Conservation (phyloP, 2,888 invertebrate genomes). For the Drosophila kuntzei region DNA sequence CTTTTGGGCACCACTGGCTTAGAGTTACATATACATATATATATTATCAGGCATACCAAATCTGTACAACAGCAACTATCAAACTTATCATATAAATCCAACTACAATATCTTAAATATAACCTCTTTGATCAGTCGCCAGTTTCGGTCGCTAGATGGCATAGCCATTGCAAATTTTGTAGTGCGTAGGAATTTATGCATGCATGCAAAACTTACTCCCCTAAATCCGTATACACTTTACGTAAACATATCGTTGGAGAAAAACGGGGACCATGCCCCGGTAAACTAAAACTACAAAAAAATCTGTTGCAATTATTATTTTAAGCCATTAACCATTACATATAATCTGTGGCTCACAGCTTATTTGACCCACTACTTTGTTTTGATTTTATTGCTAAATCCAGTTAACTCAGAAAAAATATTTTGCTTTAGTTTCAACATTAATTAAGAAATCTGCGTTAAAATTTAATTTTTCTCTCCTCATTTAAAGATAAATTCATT, state of each 20-base stretch:
- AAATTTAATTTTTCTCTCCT: too few relatives aligned
- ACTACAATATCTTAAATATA: background rate
- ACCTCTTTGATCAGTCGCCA: background rate
- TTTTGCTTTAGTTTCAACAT: too few relatives aligned
- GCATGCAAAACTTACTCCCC: background rate
- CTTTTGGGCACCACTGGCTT: too few relatives aligned
- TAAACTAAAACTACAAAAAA: slow-evolving; percentile 15
- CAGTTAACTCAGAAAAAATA: too few relatives aligned
- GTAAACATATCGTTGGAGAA: slow-evolving; percentile 62
- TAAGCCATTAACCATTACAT: slow-evolving; percentile 49
- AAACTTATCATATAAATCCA: slow-evolving; percentile 2
- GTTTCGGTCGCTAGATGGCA: background rate
- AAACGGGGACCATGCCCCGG: slow-evolving; percentile 29
- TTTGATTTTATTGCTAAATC: too few relatives aligned
- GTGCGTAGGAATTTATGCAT: background rate
- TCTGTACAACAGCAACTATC: slow-evolving; percentile 9
- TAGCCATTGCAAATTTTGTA: background rate
- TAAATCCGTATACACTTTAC: slow-evolving; percentile 20
- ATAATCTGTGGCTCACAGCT: background rate
- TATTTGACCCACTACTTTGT: too few relatives aligned
- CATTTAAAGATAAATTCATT: too few relatives aligned
- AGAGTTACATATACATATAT: background rate
- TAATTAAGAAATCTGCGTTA: too few relatives aligned
- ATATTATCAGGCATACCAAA: slow-evolving; percentile 15
- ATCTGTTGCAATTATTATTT: slow-evolving; percentile 75